Conservation (phyloP, 2,113 vertebrate genomes). For the Sus scrofa region T2T-Sscrofa CM000817.6:170268501-170269000, state of each 20-base stretch:
- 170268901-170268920: not conserved
- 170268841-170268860: slow-evolving; percentile 13
- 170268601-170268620: not conserved
- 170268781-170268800: slow-evolving; percentile 40
- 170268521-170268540: not conserved
- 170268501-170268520: not conserved
- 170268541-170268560: not conserved
- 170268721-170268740: slow-evolving; percentile 1
- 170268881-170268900: not conserved
- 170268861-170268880: not conserved
- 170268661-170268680: slow-evolving; percentile 19
- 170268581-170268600: not conserved
- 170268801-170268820: not conserved
- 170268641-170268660: not conserved
- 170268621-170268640: not conserved
- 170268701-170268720: slow-evolving; percentile 2
- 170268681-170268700: slow-evolving; percentile 29
- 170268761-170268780: slow-evolving; percentile 21
- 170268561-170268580: not conserved
- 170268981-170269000: slow-evolving; percentile 44
- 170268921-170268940: slow-evolving; percentile 18
- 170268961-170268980: slow-evolving; percentile 31
- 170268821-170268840: slow-evolving; percentile 13
- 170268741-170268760: not conserved
- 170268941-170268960: not conserved